These are phyloP conservation scores for Dinomys branickii DNA, from an alignment of 2,113 vertebrate species.

Conservation along the genomic window DNA sequence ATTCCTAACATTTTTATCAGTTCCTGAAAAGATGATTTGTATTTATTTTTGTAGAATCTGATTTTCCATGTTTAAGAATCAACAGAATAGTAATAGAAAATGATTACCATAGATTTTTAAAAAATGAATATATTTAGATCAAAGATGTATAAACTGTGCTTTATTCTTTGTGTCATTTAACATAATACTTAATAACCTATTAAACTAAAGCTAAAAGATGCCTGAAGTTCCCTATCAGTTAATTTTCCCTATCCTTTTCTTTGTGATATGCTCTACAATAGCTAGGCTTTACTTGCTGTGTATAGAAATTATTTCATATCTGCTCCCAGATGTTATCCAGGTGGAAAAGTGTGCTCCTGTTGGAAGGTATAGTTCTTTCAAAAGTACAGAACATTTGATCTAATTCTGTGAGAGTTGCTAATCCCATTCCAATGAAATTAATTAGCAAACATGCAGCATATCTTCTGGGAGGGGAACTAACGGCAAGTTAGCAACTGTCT, in stretches of 20 bases:
- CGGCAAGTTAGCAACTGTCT: constrained; percentile 54
- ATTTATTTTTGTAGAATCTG: constrained; percentile 25
- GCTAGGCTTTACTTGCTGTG: neutral
- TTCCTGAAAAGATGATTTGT: neutral
- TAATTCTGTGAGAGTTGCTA: constrained; percentile 57
- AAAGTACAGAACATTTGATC: neutral
- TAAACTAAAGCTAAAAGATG: neutral
- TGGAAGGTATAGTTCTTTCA: neutral
- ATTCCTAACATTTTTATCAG: constrained; percentile 28
- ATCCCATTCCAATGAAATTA: constrained; percentile 39
- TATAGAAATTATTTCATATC: neutral
- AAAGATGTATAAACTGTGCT: neutral
- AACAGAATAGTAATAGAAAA: neutral
- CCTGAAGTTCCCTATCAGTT: neutral
- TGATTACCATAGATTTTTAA: neutral
- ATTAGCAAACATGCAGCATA: constrained; percentile 55
- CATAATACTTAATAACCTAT: neutral
- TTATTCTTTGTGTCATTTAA: neutral
- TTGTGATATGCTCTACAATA: neutral
- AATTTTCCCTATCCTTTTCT: neutral
- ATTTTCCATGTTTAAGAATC: neutral
- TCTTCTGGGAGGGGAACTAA: neutral
- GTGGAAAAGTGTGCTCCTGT: neutral
- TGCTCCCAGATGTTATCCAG: neutral
- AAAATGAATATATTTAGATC: neutral